Percentiles rank a stretch among this genome's conserved stretches.
Evolutionary conservation across 2,888 invertebrate species (phyloP).

Genomic region (Lepeophtheirus nordmannii): DNA sequence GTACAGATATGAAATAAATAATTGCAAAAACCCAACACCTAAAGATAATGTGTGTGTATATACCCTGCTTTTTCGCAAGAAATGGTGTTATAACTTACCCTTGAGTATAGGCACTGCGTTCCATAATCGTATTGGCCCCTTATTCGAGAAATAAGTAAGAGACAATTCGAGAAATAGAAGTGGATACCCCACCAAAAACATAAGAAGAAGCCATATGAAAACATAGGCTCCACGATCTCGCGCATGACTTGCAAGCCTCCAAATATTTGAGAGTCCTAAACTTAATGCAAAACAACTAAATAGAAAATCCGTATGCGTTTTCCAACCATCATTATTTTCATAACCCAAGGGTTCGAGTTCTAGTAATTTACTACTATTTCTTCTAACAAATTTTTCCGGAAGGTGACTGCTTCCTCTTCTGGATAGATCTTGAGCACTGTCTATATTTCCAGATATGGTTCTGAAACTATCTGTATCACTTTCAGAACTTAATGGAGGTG

Average conservation of each 20-base stretch:
- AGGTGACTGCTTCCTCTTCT: background rate
- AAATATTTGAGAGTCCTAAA: background rate
- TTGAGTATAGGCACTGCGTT: background rate
- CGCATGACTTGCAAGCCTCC: background rate
- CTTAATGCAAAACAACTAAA: background rate
- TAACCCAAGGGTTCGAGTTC: background rate
- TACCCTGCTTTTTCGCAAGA: background rate
- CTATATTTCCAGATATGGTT: too few relatives aligned
- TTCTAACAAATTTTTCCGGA: background rate
- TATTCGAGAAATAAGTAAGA: background rate
- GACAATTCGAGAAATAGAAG: background rate
- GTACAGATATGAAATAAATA: background rate
- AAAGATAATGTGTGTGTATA: background rate
- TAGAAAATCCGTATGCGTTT: background rate
- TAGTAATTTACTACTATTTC: background rate
- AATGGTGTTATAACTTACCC: background rate
- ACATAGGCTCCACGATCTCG: background rate
- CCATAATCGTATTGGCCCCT: conserved; percentile 1
- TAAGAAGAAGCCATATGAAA: background rate
- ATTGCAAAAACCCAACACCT: background rate
- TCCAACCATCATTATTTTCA: conserved; percentile 1
- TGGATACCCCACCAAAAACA: conserved; percentile 1
- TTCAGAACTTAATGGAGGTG: background rate
- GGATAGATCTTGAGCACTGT: too few relatives aligned
- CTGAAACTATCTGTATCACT: background rate